These are phyloP conservation scores for Parasteatoda tepidariorum DNA, from an alignment of 1,140 invertebrate genomes.

Conservation along the genomic window DNA sequence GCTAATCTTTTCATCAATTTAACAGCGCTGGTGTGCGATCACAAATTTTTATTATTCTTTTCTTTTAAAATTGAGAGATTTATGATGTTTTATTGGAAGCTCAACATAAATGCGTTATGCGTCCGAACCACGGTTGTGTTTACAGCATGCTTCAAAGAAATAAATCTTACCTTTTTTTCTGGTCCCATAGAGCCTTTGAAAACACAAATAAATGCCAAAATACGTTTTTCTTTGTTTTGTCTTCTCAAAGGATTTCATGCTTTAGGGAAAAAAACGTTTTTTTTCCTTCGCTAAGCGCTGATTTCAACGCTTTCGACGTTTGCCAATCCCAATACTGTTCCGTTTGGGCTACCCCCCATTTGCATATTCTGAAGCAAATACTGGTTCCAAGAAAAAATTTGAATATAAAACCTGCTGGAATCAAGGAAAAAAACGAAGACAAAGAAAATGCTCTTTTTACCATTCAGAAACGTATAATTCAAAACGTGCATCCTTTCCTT, in stretches of 20 bases:
- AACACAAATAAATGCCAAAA: slow-evolving; percentile 56
- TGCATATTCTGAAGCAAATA: slow-evolving; percentile 55
- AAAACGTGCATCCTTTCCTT: slow-evolving; percentile 41
- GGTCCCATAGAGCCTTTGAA: neutral
- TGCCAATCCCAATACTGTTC: slow-evolving; percentile 54
- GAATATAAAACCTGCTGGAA: slow-evolving; percentile 51
- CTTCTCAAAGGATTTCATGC: slow-evolving; percentile 23
- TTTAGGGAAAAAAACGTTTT: slow-evolving; percentile 40
- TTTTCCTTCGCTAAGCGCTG: slow-evolving; percentile 46
- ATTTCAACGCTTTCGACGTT: slow-evolving; percentile 55
- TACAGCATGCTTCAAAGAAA: slow-evolving; percentile 21
- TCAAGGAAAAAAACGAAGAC: slow-evolving; percentile 35
- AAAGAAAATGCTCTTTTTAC: slow-evolving; percentile 54
- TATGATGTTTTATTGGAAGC: neutral
- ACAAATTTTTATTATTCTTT: neutral
- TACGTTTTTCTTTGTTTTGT: slow-evolving; percentile 53
- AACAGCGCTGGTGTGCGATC: neutral
- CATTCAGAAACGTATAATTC: slow-evolving; percentile 60
- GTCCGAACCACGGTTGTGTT: neutral
- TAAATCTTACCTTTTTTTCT: slow-evolving; percentile 45
- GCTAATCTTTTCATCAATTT: no score
- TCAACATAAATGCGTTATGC: slow-evolving; percentile 40
- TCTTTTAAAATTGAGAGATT: neutral
- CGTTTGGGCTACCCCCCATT: slow-evolving; percentile 49
- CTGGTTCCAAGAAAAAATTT: slow-evolving; percentile 36